Conservation (phyloP, 1,140 invertebrate species). For the Bradysia coprophila region DNA sequence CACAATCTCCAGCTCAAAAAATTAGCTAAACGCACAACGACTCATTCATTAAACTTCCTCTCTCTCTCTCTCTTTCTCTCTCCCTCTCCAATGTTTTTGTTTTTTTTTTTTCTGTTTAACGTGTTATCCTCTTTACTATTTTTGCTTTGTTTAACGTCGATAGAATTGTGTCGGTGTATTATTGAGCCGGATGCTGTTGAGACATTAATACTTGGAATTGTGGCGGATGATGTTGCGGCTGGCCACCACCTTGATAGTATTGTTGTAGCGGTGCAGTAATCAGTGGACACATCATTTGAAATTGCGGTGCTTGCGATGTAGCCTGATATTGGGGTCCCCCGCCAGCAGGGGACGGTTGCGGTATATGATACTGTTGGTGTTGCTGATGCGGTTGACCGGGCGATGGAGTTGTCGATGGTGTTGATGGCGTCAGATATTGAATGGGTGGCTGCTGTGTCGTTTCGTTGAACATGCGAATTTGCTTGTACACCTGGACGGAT, state of each 20-base stretch:
- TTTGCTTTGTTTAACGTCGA: too few species aligned
- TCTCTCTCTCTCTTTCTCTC: too few species aligned
- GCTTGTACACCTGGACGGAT: constrained; percentile 17
- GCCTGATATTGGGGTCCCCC: constrained; percentile 22
- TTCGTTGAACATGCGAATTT: constrained; percentile 39
- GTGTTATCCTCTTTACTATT: too few species aligned
- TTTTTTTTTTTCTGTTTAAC: too few species aligned
- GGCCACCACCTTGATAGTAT: constrained; percentile 15
- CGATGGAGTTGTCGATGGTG: constrained; percentile 39
- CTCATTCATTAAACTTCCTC: too few species aligned
- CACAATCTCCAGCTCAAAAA: too few species aligned
- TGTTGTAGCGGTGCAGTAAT: constrained; percentile 28
- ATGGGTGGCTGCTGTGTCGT: constrained; percentile 30
- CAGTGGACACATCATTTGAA: constrained; percentile 37
- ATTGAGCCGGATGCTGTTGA: constrained; percentile 18
- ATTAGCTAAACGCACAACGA: too few species aligned
- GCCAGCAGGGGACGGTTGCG: constrained; percentile 33
- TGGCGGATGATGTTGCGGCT: constrained; percentile 18
- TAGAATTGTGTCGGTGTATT: too few species aligned
- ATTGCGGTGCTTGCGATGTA: constrained; percentile 20
- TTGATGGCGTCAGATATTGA: constrained; percentile 40
- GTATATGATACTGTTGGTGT: constrained; percentile 29
- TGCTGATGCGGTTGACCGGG: constrained; percentile 37
- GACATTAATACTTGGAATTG: constrained; percentile 19
- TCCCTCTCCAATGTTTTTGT: too few species aligned